phyloP scores from a whole-genome alignment of 2,888 invertebrate genomes.

The Callimorpha dominula region DNA sequence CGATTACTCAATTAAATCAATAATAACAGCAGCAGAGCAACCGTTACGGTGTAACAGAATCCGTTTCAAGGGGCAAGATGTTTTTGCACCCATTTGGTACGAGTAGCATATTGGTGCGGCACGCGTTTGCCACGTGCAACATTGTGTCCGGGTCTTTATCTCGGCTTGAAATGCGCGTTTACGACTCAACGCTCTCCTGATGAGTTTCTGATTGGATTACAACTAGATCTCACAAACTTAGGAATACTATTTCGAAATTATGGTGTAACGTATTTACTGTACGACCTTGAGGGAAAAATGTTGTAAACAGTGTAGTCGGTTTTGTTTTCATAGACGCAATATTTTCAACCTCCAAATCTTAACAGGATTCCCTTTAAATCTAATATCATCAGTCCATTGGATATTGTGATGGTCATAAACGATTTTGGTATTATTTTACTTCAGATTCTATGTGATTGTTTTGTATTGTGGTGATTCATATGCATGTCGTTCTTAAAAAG shows the following conservation, averaged over 20 bases:
- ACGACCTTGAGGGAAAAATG: neutral
- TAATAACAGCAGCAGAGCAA: conserved; percentile 14
- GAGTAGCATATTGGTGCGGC: conserved; percentile 67
- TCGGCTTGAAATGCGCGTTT: conserved; percentile 79
- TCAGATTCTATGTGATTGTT: too few relatives aligned
- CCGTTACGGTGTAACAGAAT: conserved; percentile 62
- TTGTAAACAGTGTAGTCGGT: neutral
- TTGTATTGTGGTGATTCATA: neutral
- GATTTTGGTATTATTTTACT: too few relatives aligned
- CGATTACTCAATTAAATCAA: conserved; percentile 1
- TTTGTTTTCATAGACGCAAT: too few relatives aligned
- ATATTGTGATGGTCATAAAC: too few relatives aligned
- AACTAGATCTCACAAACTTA: conserved; percentile 50
- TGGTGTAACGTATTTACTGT: neutral
- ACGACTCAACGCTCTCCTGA: conserved; percentile 74
- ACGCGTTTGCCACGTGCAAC: conserved; percentile 80
- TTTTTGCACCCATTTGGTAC: conserved; percentile 69
- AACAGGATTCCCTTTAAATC: too few relatives aligned
- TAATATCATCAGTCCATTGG: too few relatives aligned
- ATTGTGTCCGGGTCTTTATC: conserved; percentile 73
- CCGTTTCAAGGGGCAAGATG: conserved; percentile 64
- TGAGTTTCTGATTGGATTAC: conserved; percentile 80
- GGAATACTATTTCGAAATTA: conserved; percentile 25
- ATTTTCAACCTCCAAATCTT: neutral
- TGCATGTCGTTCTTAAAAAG: too few relatives aligned